phyloP scores from a whole-genome alignment of 1,140 invertebrate species.

The Augochlora pura region DNA sequence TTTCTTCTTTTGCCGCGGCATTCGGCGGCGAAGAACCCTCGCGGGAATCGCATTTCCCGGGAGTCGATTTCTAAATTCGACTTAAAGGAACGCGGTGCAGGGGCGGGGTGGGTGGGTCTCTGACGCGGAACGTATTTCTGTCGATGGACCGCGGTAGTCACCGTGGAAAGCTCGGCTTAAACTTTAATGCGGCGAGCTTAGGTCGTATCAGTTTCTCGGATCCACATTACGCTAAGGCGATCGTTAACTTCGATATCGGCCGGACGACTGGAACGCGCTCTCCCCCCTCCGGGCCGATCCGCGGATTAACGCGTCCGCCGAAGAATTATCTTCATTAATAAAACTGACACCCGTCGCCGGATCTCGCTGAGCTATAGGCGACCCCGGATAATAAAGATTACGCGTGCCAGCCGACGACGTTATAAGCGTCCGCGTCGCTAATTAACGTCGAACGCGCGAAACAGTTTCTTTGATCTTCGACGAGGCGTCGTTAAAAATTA shows the following conservation, averaged over 20 bases:
- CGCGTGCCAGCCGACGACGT: not conserved
- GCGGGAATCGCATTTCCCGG: conserved; percentile 20
- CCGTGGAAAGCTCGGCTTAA: conserved; percentile 59
- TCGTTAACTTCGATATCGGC: conserved; percentile 55
- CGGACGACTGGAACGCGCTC: conserved; percentile 30
- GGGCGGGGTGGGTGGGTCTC: no score
- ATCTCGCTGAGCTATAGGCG: no score
- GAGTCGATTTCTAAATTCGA: conserved; percentile 43
- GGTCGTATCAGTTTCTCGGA: conserved; percentile 53
- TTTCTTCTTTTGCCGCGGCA: not conserved
- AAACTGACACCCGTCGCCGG: no score
- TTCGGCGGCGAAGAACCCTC: not conserved
- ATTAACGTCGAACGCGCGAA: no score
- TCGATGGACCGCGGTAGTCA: conserved; percentile 51
- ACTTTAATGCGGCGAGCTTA: conserved; percentile 58
- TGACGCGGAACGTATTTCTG: conserved; percentile 52
- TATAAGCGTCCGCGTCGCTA: no score
- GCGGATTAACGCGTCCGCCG: conserved; percentile 36
- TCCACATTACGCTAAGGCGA: conserved; percentile 58
- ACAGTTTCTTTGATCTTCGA: no score
- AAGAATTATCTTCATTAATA: not conserved
- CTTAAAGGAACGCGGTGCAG: conserved; percentile 34
- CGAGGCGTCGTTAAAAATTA: no score
- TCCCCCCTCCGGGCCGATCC: no score
- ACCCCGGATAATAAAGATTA: not conserved